Conservation (phyloP, 2,113 vertebrate genomes). For the Condylura cristata region DNA sequence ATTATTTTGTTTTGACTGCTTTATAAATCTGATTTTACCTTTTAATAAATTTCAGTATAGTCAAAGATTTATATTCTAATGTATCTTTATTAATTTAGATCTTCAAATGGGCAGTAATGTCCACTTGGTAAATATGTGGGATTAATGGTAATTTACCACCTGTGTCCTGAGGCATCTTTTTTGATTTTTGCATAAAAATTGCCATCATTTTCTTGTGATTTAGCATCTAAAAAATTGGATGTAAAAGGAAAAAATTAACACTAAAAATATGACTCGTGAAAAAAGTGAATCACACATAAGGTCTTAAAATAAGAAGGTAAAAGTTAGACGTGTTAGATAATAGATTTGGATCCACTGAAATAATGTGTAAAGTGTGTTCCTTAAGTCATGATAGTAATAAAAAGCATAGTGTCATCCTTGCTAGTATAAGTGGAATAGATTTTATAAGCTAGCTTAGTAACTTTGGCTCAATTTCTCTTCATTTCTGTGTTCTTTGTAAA, state of each 20-base stretch:
- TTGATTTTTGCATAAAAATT: conserved; percentile 36
- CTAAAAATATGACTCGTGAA: conserved; percentile 19
- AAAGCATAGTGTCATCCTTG: conserved; percentile 40
- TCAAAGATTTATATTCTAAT: conserved; percentile 45
- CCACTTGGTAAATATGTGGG: conserved; percentile 37
- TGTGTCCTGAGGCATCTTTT: conserved; percentile 46
- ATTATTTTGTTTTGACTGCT: conserved; percentile 44
- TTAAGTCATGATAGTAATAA: conserved; percentile 15
- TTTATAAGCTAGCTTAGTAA: conserved; percentile 50
- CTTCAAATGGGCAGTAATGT: conserved; percentile 64
- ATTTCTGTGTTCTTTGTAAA: conserved; percentile 57
- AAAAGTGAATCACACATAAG: conserved; percentile 12
- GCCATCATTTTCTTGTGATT: conserved; percentile 64
- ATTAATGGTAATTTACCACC: conserved; percentile 63
- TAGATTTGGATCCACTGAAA: conserved; percentile 23
- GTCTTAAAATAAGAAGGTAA: background rate
- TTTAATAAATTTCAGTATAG: conserved; percentile 60
- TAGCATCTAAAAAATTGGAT: conserved; percentile 8
- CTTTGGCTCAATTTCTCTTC: conserved; percentile 59
- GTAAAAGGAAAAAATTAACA: conserved; percentile 29
- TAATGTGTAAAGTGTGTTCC: conserved; percentile 35
- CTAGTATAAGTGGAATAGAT: conserved; percentile 51
- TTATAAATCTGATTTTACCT: conserved; percentile 29
- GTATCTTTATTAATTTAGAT: conserved; percentile 47
- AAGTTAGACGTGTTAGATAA: conserved; percentile 25